These are phyloP conservation scores for Dysmachus trigonus DNA, from an alignment of 2,888 invertebrate genomes.

Conservation along the genomic window DNA sequence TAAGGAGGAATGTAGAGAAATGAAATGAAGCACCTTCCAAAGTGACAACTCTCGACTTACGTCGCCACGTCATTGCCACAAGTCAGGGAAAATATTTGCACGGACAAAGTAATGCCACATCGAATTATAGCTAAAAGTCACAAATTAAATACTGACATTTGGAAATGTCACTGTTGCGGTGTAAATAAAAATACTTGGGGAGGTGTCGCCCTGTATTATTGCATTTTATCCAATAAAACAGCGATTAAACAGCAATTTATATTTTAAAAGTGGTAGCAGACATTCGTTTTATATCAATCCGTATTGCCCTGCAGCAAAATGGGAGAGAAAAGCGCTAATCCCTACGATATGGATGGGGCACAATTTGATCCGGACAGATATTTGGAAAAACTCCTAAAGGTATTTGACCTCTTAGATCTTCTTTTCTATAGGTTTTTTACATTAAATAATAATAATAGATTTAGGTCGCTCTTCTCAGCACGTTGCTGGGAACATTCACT, in stretches of 20 bases:
- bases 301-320: not conserved
- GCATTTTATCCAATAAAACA: not conserved
- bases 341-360: conserved; percentile 62
- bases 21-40: not conserved
- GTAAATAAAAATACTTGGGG: not conserved
- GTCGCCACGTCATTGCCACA: conserved; percentile 28
- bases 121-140: not conserved
- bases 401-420: conserved; percentile 31
- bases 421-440: too few relatives aligned
- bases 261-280: not conserved
- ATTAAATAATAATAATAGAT: too few relatives aligned
- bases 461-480: too few relatives aligned
- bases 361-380: conserved; percentile 62
- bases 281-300: not conserved
- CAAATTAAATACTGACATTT: not conserved
- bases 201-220: not conserved
- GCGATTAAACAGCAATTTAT: not conserved
- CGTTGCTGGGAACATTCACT: too few relatives aligned
- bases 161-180: not conserved
- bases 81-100: not conserved
- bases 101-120: not conserved
- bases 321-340: conserved; percentile 52
- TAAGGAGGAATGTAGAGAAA: not conserved
- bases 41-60: conserved; percentile 1
- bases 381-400: conserved; percentile 61